These are phyloP conservation scores for Sebastes vulpes DNA, from an alignment of 2,797 vertebrate genomes.

Conservation along the genomic window DNA sequence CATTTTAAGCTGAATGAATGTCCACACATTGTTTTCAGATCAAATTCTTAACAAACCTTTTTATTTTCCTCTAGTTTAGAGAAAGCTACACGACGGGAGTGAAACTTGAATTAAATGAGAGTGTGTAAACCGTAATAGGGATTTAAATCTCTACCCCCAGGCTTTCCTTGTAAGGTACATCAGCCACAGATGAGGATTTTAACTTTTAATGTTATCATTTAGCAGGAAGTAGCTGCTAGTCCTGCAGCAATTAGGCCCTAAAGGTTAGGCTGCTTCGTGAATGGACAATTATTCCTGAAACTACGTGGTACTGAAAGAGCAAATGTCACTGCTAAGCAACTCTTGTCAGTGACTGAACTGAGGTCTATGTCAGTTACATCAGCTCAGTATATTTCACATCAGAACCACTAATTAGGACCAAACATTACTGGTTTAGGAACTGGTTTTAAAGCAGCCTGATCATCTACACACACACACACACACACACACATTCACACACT, in stretches of 20 bases:
- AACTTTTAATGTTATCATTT: not conserved
- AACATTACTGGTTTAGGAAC: not conserved
- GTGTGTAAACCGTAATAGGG: not conserved
- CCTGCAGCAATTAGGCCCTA: constrained; percentile 18
- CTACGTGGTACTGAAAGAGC: not conserved
- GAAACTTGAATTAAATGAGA: not conserved
- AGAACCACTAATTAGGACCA: not conserved
- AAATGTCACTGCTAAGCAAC: not conserved
- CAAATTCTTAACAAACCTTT: not conserved
- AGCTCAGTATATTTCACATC: not conserved
- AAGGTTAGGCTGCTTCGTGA: not conserved
- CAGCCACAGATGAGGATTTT: not conserved
- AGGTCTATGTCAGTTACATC: not conserved
- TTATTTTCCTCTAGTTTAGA: not conserved
- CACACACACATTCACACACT: not conserved
- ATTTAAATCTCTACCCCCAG: not conserved
- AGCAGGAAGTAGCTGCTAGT: not conserved
- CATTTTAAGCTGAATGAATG: not conserved
- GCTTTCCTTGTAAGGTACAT: not conserved
- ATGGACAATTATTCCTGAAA: not conserved
- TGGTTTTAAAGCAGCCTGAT: not conserved
- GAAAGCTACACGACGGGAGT: not conserved
- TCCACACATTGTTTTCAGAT: not conserved
- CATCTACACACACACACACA: not conserved
- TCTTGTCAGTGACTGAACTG: not conserved